Evolutionary conservation across 2,888 invertebrate species (phyloP), one percentile per base, ranked within the genome.

Genomic region (Eupeodes luniger): DNA sequence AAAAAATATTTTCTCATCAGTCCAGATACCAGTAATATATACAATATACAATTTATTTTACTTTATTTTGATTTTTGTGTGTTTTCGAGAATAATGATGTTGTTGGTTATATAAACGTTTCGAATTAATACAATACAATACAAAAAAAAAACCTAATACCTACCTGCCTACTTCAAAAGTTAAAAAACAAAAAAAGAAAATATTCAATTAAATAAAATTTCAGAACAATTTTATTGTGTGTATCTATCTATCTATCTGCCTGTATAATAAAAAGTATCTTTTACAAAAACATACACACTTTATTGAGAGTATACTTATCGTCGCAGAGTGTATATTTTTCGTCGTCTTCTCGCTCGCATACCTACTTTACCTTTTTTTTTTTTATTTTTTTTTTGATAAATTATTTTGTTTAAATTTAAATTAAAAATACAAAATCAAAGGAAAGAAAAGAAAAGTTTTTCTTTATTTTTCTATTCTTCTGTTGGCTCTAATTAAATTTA

Each of bases 401-500:
- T 72, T 59, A 57, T 59, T 75, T 74, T 82, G 44, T 82, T 77
- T 64, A 49, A 70, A 49, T 76, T 81, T 80, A 76, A 82, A 69
- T 72, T 57, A 57, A 74, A 75, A 76, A 44, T 57, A 76, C 53
- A 49, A 83, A 83, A 70, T 49, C n/a, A 64, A 72, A 69, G 53
- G 40, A 75, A 75, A 47, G 5, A 66, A 59, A 81, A 72, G 66
- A n/a, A n/a, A n/a, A n/a, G n/a, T n/a, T 79, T 72, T 75, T 40
- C 40, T 49, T 67, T 75, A 76, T 87, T 85, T 81, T 76, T 80
- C 70, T 27, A 36, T 67, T 78, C 82, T 81, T 85, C 75, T 70
- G 81, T 88, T 88, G 75, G 75, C 78, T 88, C 81, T 88, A 88
- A 88, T 88, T 88, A 88, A 88, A 88, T 88, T 88, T 88, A 85